Conservation (phyloP, 2,888 invertebrate species). For the Temnothorax ravouxi region DNA sequence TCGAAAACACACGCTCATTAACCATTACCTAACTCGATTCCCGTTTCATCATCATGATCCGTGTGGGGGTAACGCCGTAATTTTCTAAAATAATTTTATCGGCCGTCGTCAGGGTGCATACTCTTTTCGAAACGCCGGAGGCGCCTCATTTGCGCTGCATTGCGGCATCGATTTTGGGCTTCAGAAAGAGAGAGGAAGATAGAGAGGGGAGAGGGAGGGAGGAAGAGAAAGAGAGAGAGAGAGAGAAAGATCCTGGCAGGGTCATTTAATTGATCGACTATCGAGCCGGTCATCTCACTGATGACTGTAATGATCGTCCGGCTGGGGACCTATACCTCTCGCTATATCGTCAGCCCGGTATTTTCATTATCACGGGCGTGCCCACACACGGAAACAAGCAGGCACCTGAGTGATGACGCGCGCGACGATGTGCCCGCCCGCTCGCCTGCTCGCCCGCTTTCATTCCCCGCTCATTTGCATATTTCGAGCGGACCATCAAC, state of each 20-base stretch:
- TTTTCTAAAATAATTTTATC: slow-evolving; percentile 67
- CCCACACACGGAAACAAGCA: slow-evolving; percentile 38
- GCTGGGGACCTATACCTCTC: slow-evolving; percentile 53
- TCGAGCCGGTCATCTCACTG: slow-evolving; percentile 77
- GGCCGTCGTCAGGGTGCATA: slow-evolving; percentile 41
- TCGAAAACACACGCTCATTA: slow-evolving; percentile 48
- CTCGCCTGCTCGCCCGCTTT: slow-evolving; percentile 66
- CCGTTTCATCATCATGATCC: slow-evolving; percentile 49
- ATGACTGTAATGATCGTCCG: slow-evolving; percentile 77
- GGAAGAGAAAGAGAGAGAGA: not conserved
- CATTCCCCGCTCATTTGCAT: slow-evolving; percentile 79
- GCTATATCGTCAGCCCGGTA: slow-evolving; percentile 66
- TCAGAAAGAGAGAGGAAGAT: slow-evolving; percentile 9
- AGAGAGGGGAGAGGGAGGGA: not conserved
- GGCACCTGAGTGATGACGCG: slow-evolving; percentile 77
- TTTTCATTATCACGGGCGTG: slow-evolving; percentile 78
- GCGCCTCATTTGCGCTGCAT: slow-evolving; percentile 55
- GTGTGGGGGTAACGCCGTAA: slow-evolving; percentile 45
- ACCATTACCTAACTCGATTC: slow-evolving; percentile 51
- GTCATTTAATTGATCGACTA: slow-evolving; percentile 80
- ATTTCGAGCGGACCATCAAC: slow-evolving; percentile 76
- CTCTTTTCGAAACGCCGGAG: slow-evolving; percentile 44
- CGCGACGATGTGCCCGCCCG: slow-evolving; percentile 58
- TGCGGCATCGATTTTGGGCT: slow-evolving; percentile 70
- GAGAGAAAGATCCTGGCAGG: slow-evolving; percentile 52